These are phyloP conservation scores for Tapera naevia DNA, from an alignment of 2,797 vertebrate species.

Conservation along the genomic window DNA sequence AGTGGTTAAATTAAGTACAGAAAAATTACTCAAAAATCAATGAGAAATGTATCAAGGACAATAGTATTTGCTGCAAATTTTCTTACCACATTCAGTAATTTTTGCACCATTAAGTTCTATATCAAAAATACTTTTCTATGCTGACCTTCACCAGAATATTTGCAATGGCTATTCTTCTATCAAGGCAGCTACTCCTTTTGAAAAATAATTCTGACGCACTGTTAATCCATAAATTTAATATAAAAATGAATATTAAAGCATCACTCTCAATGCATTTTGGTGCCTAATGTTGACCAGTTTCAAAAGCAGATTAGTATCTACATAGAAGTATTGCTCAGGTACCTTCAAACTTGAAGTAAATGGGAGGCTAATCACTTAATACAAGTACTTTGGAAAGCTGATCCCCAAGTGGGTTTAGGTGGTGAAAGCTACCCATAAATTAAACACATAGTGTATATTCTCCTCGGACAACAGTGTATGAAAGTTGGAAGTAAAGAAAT, in stretches of 20 bases:
- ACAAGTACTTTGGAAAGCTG: neutral
- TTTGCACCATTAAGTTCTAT: neutral
- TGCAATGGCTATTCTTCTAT: neutral
- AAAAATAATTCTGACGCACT: neutral
- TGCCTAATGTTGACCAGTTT: neutral
- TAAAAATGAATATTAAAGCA: neutral
- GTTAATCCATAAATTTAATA: neutral
- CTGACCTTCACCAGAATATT: neutral
- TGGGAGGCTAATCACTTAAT: neutral
- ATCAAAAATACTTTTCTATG: neutral
- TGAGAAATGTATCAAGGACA: neutral
- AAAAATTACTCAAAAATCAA: conserved; percentile 23
- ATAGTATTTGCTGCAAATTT: neutral
- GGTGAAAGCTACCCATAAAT: neutral
- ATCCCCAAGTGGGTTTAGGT: neutral
- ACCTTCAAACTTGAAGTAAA: neutral
- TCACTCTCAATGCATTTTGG: neutral
- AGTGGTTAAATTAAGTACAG: neutral
- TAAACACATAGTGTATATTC: neutral
- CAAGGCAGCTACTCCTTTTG: neutral
- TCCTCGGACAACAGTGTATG: neutral
- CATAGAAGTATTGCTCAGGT: neutral
- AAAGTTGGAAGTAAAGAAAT: neutral
- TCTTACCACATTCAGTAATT: neutral
- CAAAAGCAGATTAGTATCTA: neutral